Evolutionary conservation across 2,797 vertebrate genomes (phyloP).

Genomic region (Chelmon rostratus): DNA sequence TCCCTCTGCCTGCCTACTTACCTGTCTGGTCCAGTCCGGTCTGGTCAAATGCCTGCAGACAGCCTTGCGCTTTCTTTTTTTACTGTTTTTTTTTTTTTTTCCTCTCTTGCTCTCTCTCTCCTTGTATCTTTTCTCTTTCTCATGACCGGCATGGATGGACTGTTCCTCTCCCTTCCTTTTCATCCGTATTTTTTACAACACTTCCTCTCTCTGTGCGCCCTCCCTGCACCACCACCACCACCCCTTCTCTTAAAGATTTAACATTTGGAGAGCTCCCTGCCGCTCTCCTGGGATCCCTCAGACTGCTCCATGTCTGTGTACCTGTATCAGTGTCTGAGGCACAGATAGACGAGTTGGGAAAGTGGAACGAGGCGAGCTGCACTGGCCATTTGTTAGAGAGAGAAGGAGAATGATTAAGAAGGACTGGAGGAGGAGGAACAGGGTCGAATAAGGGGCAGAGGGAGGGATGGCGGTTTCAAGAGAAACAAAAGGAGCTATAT

Average conservation of each 20-base stretch:
- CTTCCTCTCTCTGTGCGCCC: conserved; percentile 59
- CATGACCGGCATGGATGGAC: conserved; percentile 83
- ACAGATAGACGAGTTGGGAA: conserved; percentile 45
- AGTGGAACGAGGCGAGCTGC: conserved; percentile 35
- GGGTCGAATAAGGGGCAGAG: conserved; percentile 28
- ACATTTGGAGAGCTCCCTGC: conserved; percentile 38
- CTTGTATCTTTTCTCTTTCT: conserved; percentile 63
- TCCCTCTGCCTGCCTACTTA: conserved; percentile 83
- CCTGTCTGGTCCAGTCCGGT: conserved; percentile 75
- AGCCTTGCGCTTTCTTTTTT: conserved; percentile 69
- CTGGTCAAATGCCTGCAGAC: conserved; percentile 83
- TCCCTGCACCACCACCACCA: conserved; percentile 49
- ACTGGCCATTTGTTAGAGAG: conserved; percentile 22
- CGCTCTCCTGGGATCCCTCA: conserved; percentile 45
- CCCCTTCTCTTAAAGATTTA: conserved; percentile 23
- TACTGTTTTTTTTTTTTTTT: neutral
- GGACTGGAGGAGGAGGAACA: conserved; percentile 7
- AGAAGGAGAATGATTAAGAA: conserved; percentile 15
- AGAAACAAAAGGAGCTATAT: conserved; percentile 36
- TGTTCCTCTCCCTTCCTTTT: conserved; percentile 60
- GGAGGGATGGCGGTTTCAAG: conserved; percentile 41
- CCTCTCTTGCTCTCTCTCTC: conserved; percentile 28
- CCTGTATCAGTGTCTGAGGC: conserved; percentile 43
- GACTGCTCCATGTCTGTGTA: conserved; percentile 51
- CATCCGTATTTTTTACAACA: conserved; percentile 54